These are phyloP conservation scores for Laothoe populi DNA, from an alignment of 2,888 invertebrate genomes.

Conservation along the genomic window DNA sequence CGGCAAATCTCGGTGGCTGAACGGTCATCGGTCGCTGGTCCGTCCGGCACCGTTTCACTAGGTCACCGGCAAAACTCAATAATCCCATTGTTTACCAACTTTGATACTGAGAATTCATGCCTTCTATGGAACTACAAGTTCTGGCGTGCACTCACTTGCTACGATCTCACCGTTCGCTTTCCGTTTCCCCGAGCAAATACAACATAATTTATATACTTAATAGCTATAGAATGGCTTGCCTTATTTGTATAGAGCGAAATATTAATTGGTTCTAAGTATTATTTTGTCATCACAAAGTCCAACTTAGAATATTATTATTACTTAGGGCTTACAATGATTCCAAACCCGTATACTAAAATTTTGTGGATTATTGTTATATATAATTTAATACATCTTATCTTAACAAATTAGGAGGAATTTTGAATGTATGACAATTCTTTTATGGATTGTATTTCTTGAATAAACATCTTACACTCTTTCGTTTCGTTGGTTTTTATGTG, in stretches of 20 bases:
- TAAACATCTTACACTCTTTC: too few species aligned
- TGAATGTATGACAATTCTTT: too few species aligned
- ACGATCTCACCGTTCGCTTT: background rate
- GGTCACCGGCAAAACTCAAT: slow-evolving; percentile 3
- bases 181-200: background rate
- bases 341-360: too few species aligned
- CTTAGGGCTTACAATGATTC: too few species aligned
- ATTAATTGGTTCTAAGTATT: background rate
- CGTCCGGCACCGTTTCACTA: slow-evolving; percentile 17
- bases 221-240: too few species aligned
- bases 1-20: slow-evolving; percentile 33
- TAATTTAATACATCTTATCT: too few species aligned
- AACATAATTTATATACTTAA: background rate
- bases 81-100: background rate
- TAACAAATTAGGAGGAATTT: too few species aligned
- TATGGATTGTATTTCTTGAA: too few species aligned
- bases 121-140: background rate
- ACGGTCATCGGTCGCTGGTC: slow-evolving; percentile 32
- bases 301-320: too few species aligned
- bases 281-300: too few species aligned
- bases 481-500: too few species aligned
- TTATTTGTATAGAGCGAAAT: background rate
- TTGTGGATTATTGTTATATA: too few species aligned
- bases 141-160: background rate
- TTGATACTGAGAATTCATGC: background rate